Conservation (phyloP, 2,113 vertebrate genomes). For the Xyrauchen texanus region DNA sequence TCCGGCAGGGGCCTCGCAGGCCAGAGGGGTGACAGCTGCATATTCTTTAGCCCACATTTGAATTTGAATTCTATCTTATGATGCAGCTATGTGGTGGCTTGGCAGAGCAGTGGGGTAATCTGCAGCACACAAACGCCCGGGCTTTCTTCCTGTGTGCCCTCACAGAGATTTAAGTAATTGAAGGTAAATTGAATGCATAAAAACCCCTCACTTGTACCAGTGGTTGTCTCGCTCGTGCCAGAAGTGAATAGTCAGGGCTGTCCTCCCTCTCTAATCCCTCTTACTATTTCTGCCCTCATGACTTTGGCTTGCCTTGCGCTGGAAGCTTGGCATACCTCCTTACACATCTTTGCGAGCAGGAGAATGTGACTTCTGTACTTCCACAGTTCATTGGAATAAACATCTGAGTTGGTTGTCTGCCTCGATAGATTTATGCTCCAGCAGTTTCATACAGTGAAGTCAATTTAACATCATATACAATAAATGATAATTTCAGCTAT, state of each 20-base stretch:
- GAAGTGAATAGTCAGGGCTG: constrained; percentile 78
- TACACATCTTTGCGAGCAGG: constrained; percentile 38
- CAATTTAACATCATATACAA: neutral
- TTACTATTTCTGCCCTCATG: constrained; percentile 80
- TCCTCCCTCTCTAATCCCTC: constrained; percentile 78
- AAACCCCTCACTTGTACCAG: constrained; percentile 78
- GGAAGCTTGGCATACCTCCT: constrained; percentile 68
- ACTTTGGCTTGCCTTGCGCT: constrained; percentile 79
- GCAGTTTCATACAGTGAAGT: neutral
- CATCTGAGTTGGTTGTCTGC: constrained; percentile 48
- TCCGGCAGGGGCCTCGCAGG: constrained; percentile 85
- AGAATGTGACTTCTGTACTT: constrained; percentile 53
- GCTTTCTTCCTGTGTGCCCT: constrained; percentile 82
- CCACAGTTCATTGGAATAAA: constrained; percentile 50
- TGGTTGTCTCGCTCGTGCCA: constrained; percentile 72
- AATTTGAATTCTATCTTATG: constrained; percentile 89
- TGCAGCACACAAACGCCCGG: constrained; percentile 83
- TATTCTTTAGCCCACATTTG: constrained; percentile 85
- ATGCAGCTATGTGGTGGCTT: constrained; percentile 82
- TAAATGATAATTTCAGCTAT: neutral
- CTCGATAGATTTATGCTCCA: neutral
- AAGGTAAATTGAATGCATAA: constrained; percentile 83
- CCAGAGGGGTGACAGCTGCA: constrained; percentile 87
- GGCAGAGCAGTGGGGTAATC: constrained; percentile 85
- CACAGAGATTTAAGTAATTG: constrained; percentile 88